Evolutionary conservation across 2,888 invertebrate genomes (phyloP), one percentile per base, ranked within the genome.

Genomic region (Trichogramma evanescens): DNA sequence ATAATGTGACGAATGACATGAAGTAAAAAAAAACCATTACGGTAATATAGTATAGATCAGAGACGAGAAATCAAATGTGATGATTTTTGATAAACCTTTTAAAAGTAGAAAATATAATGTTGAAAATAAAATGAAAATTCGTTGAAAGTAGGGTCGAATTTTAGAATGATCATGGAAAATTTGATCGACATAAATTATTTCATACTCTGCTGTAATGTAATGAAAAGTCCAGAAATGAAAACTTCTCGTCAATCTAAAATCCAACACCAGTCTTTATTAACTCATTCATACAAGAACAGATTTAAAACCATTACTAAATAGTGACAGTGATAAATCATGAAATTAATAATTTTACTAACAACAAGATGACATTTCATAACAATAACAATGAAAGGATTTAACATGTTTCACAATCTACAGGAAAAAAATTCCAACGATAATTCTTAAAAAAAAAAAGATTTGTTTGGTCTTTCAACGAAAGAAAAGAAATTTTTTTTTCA

Each of bases 111-210:
- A 46, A 49, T 48, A 13, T 72, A 66, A 70, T 67, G 65, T 64
- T 70, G 65, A 68, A 70, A 69, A 74, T 66, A 67, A 72, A 75
- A 71, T 74, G 42, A 57, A 59, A 68, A 70, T 66, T 72, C 66
- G 67, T 70, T 68, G 65, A 72, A 68, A 68, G 65, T 65, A 72
- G 65, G 67, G 65, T 68, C 71, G 72, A 71, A 70, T 71, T 67
- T 71, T 69, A 65, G 69, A 68, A 69, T 67, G 65, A 66, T 66
- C 66, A 71, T 68, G 67, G n/a, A 45, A 56, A 60, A 52, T 40
- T 50, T 0, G 7, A 50, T 48, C 9, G 43, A 56, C n/a, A 50
- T 39, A 54, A 45, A 8, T 4, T 10, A 26, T 44, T 8, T 4
- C 45, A 10, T 46, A n/a, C 26, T 40, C 40, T 40, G 39, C 9